These are phyloP conservation scores for Cryptophagus acutangulus DNA, from an alignment of 2,888 invertebrate species.

Conservation along the genomic window DNA sequence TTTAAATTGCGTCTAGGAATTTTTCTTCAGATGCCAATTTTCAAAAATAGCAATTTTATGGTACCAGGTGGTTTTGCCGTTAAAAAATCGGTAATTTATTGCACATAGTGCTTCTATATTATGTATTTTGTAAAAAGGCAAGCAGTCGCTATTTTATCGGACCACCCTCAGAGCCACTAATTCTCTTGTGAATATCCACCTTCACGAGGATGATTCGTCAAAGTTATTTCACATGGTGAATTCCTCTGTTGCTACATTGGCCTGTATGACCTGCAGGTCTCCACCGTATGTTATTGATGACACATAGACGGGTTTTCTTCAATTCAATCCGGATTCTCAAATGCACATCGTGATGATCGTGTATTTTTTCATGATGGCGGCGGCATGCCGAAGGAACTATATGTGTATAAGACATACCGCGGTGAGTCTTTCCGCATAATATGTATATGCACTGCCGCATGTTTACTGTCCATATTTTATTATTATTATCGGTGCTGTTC, in stretches of 20 bases:
- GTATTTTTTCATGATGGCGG: constrained; percentile 24
- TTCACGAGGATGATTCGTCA: constrained; percentile 28
- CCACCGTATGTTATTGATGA: constrained; percentile 36
- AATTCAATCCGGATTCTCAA: constrained; percentile 35
- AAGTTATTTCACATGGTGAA: constrained; percentile 25
- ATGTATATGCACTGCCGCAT: constrained; percentile 36
- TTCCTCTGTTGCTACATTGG: constrained; percentile 31
- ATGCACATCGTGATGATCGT: constrained; percentile 34
- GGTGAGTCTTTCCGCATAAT: constrained; percentile 21
- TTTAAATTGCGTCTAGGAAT: too few relatives aligned
- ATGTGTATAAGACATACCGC: constrained; percentile 18
- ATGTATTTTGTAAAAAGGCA: too few relatives aligned
- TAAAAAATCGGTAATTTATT: too few relatives aligned
- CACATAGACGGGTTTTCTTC: constrained; percentile 39
- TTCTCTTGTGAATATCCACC: too few relatives aligned
- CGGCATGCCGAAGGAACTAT: constrained; percentile 9
- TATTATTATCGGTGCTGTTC: constrained; percentile 35
- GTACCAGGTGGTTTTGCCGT: too few relatives aligned
- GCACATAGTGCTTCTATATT: too few relatives aligned
- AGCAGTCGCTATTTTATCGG: too few relatives aligned
- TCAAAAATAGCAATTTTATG: too few relatives aligned
- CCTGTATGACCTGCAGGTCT: constrained; percentile 34
- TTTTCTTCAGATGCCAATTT: too few relatives aligned
- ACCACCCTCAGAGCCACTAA: too few relatives aligned
- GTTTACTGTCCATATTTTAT: constrained; percentile 36